Conservation (phyloP, 2,888 invertebrate species). For the Pandemis cinnamomeana region DNA sequence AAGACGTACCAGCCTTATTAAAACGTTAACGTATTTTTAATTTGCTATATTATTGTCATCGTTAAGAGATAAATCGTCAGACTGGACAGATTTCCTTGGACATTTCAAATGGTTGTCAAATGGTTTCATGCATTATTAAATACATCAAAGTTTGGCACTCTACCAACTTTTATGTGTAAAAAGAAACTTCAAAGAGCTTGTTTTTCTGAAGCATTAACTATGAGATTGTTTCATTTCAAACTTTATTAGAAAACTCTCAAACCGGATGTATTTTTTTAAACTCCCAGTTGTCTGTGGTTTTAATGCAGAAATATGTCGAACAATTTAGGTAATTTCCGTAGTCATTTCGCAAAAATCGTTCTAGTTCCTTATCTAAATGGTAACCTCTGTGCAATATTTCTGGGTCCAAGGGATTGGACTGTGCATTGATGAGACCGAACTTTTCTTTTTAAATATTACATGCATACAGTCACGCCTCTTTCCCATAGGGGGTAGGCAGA, state of each 20-base stretch:
- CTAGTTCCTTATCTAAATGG: too few species aligned
- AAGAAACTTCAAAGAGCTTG: slow-evolving; percentile 37
- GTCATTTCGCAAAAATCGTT: too few species aligned
- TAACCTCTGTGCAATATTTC: too few species aligned
- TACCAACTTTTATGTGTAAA: slow-evolving; percentile 21
- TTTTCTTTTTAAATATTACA: too few species aligned
- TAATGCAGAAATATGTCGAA: neutral
- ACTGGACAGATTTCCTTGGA: slow-evolving; percentile 10
- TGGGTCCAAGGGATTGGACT: too few species aligned
- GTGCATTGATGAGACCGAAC: too few species aligned
- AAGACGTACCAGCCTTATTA: neutral
- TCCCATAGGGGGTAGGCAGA: too few species aligned
- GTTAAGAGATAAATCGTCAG: slow-evolving; percentile 2
- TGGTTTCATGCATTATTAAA: slow-evolving; percentile 32
- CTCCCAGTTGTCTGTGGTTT: neutral
- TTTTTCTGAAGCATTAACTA: slow-evolving; percentile 28
- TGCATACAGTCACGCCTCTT: too few species aligned
- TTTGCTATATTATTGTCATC: slow-evolving; percentile 6
- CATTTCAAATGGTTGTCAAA: slow-evolving; percentile 20
- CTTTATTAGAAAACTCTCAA: slow-evolving; percentile 25
- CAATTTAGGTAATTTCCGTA: too few species aligned
- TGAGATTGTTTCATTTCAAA: slow-evolving; percentile 19
- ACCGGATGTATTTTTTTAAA: neutral
- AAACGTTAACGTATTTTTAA: slow-evolving; percentile 2
- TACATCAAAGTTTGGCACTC: slow-evolving; percentile 26